Evolutionary conservation across 2,113 vertebrate species (phyloP).

Genomic region (Semnornis frantzii): DNA sequence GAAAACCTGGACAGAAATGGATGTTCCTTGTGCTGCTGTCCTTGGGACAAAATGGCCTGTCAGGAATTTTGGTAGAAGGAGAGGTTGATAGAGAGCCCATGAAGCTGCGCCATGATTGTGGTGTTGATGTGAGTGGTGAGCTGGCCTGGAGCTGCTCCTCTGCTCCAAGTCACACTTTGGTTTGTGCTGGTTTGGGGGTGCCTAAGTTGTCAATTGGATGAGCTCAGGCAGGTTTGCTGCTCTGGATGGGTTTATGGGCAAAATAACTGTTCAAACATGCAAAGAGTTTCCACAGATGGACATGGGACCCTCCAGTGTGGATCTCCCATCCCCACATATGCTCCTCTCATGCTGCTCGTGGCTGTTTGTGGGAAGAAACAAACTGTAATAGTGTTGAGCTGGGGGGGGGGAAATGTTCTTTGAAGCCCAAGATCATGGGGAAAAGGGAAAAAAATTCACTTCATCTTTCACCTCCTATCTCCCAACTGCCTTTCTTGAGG

Average conservation of each 20-base stretch:
- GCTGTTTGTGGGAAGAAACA: neutral
- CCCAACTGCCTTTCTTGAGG: neutral
- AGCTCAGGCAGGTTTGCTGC: neutral
- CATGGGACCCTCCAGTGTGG: rapidly evolving
- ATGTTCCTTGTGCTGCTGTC: neutral
- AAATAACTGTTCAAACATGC: neutral
- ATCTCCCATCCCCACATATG: rapidly evolving
- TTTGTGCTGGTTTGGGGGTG: rapidly evolving
- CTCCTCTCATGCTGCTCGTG: neutral
- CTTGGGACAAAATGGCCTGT: neutral
- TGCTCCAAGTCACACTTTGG: neutral
- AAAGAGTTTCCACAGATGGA: neutral
- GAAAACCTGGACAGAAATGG: neutral
- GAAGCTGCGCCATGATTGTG: rapidly evolving
- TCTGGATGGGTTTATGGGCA: neutral
- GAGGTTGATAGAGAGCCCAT: neutral
- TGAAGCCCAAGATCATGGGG: rapidly evolving
- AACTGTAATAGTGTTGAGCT: rapidly evolving
- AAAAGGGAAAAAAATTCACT: neutral
- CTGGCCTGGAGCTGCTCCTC: neutral
- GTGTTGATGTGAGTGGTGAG: no score
- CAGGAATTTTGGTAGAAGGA: neutral
- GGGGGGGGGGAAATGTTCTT: neutral
- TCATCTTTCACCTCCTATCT: neutral
- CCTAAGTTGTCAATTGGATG: neutral